Evolutionary conservation across 2,113 vertebrate species (phyloP).

Genomic region (Malurus alboscapulatus): DNA sequence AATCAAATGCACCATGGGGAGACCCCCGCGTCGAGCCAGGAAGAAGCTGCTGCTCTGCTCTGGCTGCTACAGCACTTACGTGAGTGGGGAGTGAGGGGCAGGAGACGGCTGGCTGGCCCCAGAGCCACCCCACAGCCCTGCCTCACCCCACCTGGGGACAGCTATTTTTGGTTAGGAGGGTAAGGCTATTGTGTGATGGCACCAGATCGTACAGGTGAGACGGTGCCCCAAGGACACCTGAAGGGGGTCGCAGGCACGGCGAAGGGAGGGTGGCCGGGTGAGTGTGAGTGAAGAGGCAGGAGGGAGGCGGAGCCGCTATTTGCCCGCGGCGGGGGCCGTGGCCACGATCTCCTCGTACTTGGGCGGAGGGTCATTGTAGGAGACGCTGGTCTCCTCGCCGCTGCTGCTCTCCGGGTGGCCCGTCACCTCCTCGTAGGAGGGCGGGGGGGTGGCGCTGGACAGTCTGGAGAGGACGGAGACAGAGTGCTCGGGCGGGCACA

Average conservation of each 20-base stretch:
- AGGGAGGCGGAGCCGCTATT: constrained; percentile 37
- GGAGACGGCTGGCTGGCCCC: neutral
- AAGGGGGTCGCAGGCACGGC: neutral
- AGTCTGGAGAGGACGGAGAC: constrained; percentile 77
- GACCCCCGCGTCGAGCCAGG: neutral
- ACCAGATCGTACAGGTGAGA: constrained; percentile 54
- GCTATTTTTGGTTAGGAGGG: constrained; percentile 54
- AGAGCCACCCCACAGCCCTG: neutral
- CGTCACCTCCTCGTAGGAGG: constrained; percentile 89
- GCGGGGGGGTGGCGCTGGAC: constrained; percentile 85
- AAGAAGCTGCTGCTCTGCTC: neutral
- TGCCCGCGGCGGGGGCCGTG: constrained; percentile 1
- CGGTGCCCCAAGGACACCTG: neutral
- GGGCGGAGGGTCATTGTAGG: constrained; percentile 84
- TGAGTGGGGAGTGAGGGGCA: neutral
- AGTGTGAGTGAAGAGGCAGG: neutral
- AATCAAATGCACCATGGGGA: constrained; percentile 5
- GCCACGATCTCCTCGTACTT: constrained; percentile 89
- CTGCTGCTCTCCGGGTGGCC: constrained; percentile 83
- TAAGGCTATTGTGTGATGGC: constrained; percentile 76
- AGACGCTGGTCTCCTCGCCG: constrained; percentile 78
- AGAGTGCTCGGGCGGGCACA: constrained; percentile 79
- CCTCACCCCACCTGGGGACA: neutral
- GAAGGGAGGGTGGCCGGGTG: neutral
- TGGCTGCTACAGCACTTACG: constrained; percentile 22